These are phyloP conservation scores for Dicycla oo DNA, from an alignment of 2,888 invertebrate species.

Conservation along the genomic window DNA sequence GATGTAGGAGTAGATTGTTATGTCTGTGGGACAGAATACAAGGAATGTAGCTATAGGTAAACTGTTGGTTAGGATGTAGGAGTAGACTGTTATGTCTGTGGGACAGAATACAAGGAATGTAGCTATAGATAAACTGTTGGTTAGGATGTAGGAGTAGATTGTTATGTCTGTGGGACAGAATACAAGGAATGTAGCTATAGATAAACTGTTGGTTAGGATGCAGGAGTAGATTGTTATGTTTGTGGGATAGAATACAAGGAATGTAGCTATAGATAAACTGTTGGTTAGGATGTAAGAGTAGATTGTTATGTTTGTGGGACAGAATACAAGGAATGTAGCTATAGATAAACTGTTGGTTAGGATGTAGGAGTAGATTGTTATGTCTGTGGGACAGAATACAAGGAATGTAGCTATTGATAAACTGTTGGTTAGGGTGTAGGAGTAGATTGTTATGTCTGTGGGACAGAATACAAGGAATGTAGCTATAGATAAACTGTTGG, in stretches of 20 bases:
- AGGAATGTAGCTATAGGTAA: neutral
- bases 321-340: neutral
- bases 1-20: slow-evolving; percentile 64
- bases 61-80: slow-evolving; percentile 59
- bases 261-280: neutral
- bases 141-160: slow-evolving; percentile 61
- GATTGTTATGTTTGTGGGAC: slow-evolving; percentile 62
- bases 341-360: slow-evolving; percentile 27
- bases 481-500: slow-evolving; percentile 2
- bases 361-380: slow-evolving; percentile 64
- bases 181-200: neutral
- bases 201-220: slow-evolving; percentile 45
- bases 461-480: neutral
- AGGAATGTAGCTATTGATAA: neutral
- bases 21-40: slow-evolving; percentile 53
- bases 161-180: slow-evolving; percentile 61
- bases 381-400: slow-evolving; percentile 53
- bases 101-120: neutral
- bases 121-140: slow-evolving; percentile 2
- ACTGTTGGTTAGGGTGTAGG: slow-evolving; percentile 59
- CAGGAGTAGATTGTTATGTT: slow-evolving; percentile 66
- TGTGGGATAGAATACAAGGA: slow-evolving; percentile 25
- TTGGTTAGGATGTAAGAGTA: slow-evolving; percentile 62
- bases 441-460: slow-evolving; percentile 64
- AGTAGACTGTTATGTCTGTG: slow-evolving; percentile 64